These are phyloP conservation scores for Arctia plantaginis DNA, from an alignment of 2,888 invertebrate species.

Conservation along the genomic window DNA sequence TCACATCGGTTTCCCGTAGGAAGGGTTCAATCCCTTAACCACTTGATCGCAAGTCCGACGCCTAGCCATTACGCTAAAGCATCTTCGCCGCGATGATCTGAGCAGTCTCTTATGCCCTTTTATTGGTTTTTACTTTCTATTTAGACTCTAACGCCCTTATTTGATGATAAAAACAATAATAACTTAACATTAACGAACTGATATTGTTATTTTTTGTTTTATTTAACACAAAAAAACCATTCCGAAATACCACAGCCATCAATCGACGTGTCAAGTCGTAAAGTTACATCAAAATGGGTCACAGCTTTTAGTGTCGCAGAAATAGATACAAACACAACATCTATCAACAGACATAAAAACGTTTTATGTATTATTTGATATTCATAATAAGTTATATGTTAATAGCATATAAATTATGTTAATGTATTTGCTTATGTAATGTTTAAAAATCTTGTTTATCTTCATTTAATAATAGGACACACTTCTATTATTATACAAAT, in stretches of 20 bases:
- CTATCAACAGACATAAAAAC: conserved; percentile 48
- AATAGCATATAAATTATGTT: conserved; percentile 50
- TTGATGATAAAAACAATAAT: too few species aligned
- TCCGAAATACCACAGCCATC: conserved; percentile 21
- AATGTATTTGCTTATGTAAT: conserved; percentile 42
- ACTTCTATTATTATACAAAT: neutral
- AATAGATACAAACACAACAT: conserved; percentile 30
- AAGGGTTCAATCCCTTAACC: too few species aligned
- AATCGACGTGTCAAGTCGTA: conserved; percentile 26
- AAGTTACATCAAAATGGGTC: conserved; percentile 40
- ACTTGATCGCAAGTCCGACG: too few species aligned
- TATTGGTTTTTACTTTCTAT: too few species aligned
- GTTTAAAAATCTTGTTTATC: conserved; percentile 18
- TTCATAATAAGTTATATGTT: conserved; percentile 55
- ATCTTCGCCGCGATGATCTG: too few species aligned
- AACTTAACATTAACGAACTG: too few species aligned
- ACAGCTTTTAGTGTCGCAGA: conserved; percentile 40
- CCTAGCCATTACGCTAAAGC: too few species aligned
- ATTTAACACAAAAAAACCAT: conserved; percentile 14
- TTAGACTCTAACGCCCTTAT: too few species aligned
- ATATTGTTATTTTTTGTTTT: neutral
- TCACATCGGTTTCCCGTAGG: too few species aligned
- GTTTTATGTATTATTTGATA: conserved; percentile 53
- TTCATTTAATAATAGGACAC: conserved; percentile 12
- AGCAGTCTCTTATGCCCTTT: too few species aligned